Percentiles rank a stretch among this genome's conserved stretches.
These are phyloP conservation scores for Aplocera efformata DNA, from an alignment of 2,888 invertebrate genomes.

Conservation along the genomic window DNA sequence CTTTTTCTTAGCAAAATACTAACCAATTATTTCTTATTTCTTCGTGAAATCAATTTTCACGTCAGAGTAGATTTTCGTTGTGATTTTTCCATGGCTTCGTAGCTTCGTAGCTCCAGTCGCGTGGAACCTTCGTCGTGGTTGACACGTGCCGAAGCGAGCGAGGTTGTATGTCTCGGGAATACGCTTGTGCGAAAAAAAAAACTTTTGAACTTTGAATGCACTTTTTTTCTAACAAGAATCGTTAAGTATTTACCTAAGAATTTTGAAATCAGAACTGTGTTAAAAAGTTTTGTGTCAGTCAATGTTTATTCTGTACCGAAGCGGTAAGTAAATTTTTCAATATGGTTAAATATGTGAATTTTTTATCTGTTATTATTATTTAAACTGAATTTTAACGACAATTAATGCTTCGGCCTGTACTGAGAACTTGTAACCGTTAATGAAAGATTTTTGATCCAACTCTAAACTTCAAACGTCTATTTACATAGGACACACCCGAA, in stretches of 20 bases:
- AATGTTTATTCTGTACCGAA: background rate
- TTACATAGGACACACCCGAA: too few species aligned
- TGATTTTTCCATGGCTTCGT: background rate
- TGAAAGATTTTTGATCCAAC: too few species aligned
- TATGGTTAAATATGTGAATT: constrained; percentile 1
- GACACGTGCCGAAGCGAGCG: constrained; percentile 14
- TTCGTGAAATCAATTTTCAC: too few species aligned
- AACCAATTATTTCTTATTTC: too few species aligned
- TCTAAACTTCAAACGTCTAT: too few species aligned
- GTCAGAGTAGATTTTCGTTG: background rate
- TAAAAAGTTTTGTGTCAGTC: background rate
- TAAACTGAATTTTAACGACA: too few species aligned
- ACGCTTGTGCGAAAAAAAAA: constrained; percentile 10
- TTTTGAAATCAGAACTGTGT: constrained; percentile 2
- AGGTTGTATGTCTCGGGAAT: background rate
- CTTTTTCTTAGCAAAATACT: too few species aligned
- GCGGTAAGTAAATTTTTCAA: too few species aligned
- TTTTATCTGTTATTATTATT: background rate
- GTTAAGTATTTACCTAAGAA: background rate
- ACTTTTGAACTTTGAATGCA: constrained; percentile 1
- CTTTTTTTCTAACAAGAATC: background rate
- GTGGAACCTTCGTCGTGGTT: constrained; percentile 12
- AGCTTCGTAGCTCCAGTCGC: constrained; percentile 17
- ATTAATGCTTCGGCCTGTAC: too few species aligned
- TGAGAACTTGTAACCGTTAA: too few species aligned